Base-by-base conservation (phyloP, 2,888 invertebrate genomes). In the Cylloceria caligata region DNA sequence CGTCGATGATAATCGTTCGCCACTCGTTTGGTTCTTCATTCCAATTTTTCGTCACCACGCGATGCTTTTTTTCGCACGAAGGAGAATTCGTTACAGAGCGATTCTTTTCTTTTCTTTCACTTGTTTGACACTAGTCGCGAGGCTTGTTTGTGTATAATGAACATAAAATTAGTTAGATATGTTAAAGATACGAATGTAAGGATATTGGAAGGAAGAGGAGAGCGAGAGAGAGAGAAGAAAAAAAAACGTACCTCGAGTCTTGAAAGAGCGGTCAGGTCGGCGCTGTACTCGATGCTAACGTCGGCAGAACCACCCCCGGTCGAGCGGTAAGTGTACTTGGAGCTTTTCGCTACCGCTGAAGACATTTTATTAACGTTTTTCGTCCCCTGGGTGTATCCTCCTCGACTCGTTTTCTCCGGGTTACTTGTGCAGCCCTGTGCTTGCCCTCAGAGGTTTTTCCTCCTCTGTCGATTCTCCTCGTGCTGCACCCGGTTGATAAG, bases 211-310 rank as follows among this genome's bases (percentile, higher is more conserved):
- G 16, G 39, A 30, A 52, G 0, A 24, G 13, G 68, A 21, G 16
- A 16, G 57, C 1, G 0, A 13, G 21, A 68, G 13, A 45, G 1
- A 21, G 13, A 45, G 19, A 11, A 30, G 34, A 39, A 71, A 69
- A 47, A 64, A 65, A 60, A 68, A 87, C 95, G 95, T 97, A 98
- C 98, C 97, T 98, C 98, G 94, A 98, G 96, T 94, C 98, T 97
- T 94, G 97, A 96, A 94, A 98, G 96, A 94, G 97, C 97, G 94
- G 97, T 97, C 94, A 98, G 95, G 95, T 98, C 98, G 94, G 97
- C 95, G 94, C 96, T 96, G 94, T 98, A 98, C 95, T 98, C 98
- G 95, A 98, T 97, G 96, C 96, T 97, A 93, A 98, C 97, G 95
- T 98, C 97, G 94, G 97, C 96, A 87, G 93, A 93, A 84, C 95